Base-by-base conservation (phyloP, 2,888 invertebrate species). In the Hirtodrosophila duncani region DNA sequence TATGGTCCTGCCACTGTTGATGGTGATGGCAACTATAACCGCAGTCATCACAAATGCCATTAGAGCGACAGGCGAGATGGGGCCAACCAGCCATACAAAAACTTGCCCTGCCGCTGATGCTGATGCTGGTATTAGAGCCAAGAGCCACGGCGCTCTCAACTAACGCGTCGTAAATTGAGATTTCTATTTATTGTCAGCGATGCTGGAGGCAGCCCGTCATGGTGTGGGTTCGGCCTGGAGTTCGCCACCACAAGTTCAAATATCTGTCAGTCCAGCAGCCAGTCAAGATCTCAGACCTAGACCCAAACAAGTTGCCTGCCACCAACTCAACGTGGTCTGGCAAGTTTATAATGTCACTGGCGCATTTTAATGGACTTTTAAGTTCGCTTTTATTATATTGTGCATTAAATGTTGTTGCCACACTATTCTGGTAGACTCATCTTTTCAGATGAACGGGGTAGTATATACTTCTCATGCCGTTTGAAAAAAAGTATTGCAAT, bases 361-460 rank as follows among this genome's bases (percentile, higher is more conserved):
- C 75, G 65, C 75, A 60, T 62, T 82, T 82, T 79, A 81, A 82
- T 81, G 81, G 81, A 82, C 77, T 81, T 82, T 79, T 82, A 68
- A 82, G 68, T 75, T 65, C 50, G 67, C 49, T 74, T 81, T 77
- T 56, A 69, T 61, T 81, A 60, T 52, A 59, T 65, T 55, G 49
- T 63, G 60, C 50, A 74, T 46, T 34, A 38, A 8, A 38, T 34
- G 33, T 43, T 42, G 10, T 23, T 50, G 21, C n/a, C 24, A 23
- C 42, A 52, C 37, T 39, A 44, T 62, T 29, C 27, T 8, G 23
- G 11, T n/a, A 13, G 18, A 14, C 29, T 21, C 9, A 20, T 4
- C 21, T 7, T 9, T 18, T 24, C 30, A 18, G 17, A n/a, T 3
- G 11, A 51, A 7, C 23, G 29, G 49, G 29, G 27, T 13, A 23